Conservation (phyloP, 2,888 invertebrate genomes). For the Thyatira batis region DNA sequence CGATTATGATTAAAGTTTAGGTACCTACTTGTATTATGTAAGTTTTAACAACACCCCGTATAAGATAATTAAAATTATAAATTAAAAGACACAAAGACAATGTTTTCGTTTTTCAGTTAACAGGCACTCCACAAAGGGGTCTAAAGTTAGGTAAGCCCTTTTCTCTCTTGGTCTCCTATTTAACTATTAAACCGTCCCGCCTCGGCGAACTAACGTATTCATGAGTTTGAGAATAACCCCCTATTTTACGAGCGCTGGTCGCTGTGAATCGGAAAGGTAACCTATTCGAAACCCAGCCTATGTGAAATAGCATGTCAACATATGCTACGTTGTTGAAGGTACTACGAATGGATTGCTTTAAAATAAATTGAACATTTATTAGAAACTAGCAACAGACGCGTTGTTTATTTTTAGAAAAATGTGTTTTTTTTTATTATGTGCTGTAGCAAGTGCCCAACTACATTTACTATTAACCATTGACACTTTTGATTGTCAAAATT, state of each 20-base stretch:
- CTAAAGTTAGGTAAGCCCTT: slow-evolving; percentile 45
- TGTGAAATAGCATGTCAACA: slow-evolving; percentile 62
- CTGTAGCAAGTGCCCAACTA: too few species aligned
- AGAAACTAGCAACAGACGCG: slow-evolving; percentile 5
- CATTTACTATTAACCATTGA: too few species aligned
- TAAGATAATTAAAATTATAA: slow-evolving; percentile 5
- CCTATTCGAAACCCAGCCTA: slow-evolving; percentile 59
- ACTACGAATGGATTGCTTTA: slow-evolving; percentile 36
- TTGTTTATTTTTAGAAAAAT: too few species aligned
- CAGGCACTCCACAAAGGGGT: slow-evolving; percentile 26
- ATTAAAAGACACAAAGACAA: slow-evolving; percentile 14
- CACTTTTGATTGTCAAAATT: too few species aligned
- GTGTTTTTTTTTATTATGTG: too few species aligned
- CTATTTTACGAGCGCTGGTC: slow-evolving; percentile 73
- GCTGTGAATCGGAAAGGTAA: slow-evolving; percentile 73
- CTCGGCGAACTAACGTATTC: slow-evolving; percentile 72
- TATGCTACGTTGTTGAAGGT: slow-evolving; percentile 59
- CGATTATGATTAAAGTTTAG: not conserved
- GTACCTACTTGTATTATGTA: not conserved
- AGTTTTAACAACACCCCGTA: not conserved
- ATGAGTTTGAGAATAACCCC: slow-evolving; percentile 72
- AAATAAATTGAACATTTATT: slow-evolving; percentile 15
- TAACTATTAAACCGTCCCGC: slow-evolving; percentile 74
- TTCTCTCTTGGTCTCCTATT: slow-evolving; percentile 58
- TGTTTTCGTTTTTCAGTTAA: slow-evolving; percentile 31